A percentile compares a stretch with the other conserved stretches of the same genome.
Evolutionary conservation across 2,113 vertebrate species (phyloP).

Genomic region (Prolemur simus): DNA sequence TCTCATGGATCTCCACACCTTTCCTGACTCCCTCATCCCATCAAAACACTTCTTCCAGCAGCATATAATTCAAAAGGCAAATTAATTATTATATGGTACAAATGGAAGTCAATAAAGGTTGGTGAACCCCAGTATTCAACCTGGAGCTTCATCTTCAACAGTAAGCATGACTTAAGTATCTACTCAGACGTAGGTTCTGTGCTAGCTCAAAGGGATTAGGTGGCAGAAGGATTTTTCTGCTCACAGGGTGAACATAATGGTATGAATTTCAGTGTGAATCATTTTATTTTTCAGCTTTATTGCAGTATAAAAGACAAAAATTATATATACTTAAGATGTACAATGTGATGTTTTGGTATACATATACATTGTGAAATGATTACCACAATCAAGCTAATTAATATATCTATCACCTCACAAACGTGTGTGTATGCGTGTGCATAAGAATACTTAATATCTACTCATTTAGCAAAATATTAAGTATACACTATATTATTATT

Average conservation of each 20-base stretch:
- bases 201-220: not conserved
- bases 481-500: not conserved
- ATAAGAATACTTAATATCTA: not conserved
- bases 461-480: not conserved
- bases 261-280: not conserved
- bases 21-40: not conserved
- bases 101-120: not conserved
- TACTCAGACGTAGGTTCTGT: not conserved
- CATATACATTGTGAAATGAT: not conserved
- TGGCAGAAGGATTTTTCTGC: not conserved
- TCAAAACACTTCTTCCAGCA: not conserved
- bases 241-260: not conserved
- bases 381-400: not conserved
- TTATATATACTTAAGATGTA: not conserved
- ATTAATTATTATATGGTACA: not conserved
- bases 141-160: not conserved
- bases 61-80: not conserved
- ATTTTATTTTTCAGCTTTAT: not conserved
- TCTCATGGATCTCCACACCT: not conserved
- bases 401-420: not conserved
- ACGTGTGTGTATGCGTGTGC: not conserved
- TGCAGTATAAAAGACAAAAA: not conserved
- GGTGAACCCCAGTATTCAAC: not conserved
- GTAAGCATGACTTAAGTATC: not conserved
- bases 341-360: not conserved